phyloP scores from a whole-genome alignment of 1,140 invertebrate species.

The Papilio polyxenes region DNA sequence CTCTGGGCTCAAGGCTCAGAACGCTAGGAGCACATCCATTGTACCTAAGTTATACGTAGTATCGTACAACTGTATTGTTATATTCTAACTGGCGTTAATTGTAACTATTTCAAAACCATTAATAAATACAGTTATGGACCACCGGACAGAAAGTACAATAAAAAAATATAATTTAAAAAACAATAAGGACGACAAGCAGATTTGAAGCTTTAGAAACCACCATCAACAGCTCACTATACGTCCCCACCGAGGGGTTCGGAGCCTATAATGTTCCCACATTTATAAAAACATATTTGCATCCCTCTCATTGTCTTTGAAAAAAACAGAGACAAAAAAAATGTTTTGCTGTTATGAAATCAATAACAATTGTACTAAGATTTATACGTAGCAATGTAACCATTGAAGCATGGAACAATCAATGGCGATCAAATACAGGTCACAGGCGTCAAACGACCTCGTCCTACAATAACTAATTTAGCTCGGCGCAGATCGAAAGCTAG shows the following conservation, averaged over 20 bases:
- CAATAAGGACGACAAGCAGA: no score
- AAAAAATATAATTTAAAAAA: not conserved
- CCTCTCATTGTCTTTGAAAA: not conserved
- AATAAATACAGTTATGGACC: not conserved
- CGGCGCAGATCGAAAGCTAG: not conserved
- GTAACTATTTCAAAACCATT: no score
- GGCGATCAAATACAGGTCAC: not conserved
- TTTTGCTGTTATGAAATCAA: not conserved
- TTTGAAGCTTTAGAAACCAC: no score
- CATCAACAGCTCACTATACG: no score
- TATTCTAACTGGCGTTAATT: no score
- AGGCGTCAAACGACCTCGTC: conserved; percentile 2
- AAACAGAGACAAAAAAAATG: not conserved
- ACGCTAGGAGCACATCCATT: not conserved
- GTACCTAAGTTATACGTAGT: not conserved
- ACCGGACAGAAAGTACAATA: not conserved
- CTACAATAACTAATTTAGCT: not conserved
- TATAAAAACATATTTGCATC: not conserved
- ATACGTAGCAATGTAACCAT: not conserved
- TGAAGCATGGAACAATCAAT: not conserved
- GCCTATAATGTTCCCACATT: no score
- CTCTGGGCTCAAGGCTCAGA: not conserved
- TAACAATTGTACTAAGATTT: not conserved
- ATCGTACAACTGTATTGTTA: not conserved
- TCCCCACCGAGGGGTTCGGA: no score